Percentiles rank a stretch among this genome's conserved stretches.
Conservation (phyloP, 2,888 invertebrate genomes). For the Nudaria mundana region DNA sequence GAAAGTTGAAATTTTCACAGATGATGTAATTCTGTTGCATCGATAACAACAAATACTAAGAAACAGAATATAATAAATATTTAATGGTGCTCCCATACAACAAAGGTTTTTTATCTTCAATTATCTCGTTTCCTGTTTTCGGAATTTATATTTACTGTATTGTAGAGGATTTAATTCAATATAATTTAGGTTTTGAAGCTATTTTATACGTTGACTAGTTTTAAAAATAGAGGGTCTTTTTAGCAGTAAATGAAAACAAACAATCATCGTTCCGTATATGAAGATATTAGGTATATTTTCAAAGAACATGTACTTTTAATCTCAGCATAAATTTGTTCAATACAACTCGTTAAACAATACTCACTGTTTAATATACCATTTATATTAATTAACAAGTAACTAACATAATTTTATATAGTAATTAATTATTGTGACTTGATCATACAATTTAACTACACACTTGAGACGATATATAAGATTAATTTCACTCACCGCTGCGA, state of each 20-base stretch:
- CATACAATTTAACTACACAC: slow-evolving; percentile 71
- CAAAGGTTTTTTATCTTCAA: no score
- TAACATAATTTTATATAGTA: slow-evolving; percentile 65
- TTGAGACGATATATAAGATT: slow-evolving; percentile 67
- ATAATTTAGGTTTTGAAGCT: no score
- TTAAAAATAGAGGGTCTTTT: not conserved
- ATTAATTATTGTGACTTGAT: slow-evolving; percentile 71
- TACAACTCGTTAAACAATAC: slow-evolving; percentile 77
- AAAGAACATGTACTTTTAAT: slow-evolving; percentile 77
- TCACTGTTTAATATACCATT: slow-evolving; percentile 62
- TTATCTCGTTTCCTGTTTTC: no score
- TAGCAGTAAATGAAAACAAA: slow-evolving; percentile 44
- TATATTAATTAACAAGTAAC: slow-evolving; percentile 75
- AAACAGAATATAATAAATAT: no score
- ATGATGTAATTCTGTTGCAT: no score
- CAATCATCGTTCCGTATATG: slow-evolving; percentile 65
- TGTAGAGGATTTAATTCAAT: no score
- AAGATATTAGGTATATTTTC: slow-evolving; percentile 81
- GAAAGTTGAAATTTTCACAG: no score
- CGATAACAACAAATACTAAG: no score
- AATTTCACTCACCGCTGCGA: slow-evolving; percentile 54
- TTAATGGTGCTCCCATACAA: no score
- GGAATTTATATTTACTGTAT: no score
- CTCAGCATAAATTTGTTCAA: slow-evolving; percentile 74
- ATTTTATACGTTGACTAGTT: no score